Conservation (phyloP, 1,140 invertebrate genomes). For the Halesus radiatus region DNA sequence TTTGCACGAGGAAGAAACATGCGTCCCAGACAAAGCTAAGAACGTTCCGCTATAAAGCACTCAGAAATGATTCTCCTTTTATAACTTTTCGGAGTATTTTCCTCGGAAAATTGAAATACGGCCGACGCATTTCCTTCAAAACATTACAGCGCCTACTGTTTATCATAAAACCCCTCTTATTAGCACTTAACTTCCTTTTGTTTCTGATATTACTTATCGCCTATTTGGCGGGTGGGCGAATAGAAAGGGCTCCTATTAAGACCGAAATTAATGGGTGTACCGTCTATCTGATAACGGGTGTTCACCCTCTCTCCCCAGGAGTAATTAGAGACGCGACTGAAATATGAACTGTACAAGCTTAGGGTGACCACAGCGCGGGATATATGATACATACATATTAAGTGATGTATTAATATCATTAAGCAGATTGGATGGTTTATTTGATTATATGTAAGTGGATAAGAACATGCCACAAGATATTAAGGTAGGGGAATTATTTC, state of each 20-base stretch:
- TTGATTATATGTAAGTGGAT: no score
- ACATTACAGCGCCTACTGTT: not conserved
- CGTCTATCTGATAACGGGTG: slow-evolving; percentile 38
- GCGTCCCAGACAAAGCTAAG: no score
- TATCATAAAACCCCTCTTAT: slow-evolving; percentile 31
- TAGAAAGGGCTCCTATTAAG: slow-evolving; percentile 41
- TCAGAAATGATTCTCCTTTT: slow-evolving; percentile 9
- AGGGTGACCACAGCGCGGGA: slow-evolving; percentile 1
- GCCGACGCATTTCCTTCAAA: not conserved
- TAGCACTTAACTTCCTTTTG: slow-evolving; percentile 44
- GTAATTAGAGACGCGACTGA: slow-evolving; percentile 48
- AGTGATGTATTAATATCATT: slow-evolving; percentile 1
- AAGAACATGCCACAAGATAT: no score
- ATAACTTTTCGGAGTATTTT: not conserved
- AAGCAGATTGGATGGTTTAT: no score
- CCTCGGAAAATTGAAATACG: slow-evolving; percentile 2
- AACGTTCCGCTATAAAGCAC: not conserved
- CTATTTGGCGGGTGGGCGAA: slow-evolving; percentile 31
- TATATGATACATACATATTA: not conserved
- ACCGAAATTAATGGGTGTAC: slow-evolving; percentile 48
- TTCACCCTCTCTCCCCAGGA: slow-evolving; percentile 17
- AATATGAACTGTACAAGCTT: slow-evolving; percentile 32
- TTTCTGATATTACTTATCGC: slow-evolving; percentile 48
- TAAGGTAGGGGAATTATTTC: no score
- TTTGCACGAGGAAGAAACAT: no score